A percentile compares a stretch with the other conserved stretches of the same genome.
phyloP scores from a whole-genome alignment of 35 echinoderm and acorn worm genomes.

The Acanthaster planci region DNA sequence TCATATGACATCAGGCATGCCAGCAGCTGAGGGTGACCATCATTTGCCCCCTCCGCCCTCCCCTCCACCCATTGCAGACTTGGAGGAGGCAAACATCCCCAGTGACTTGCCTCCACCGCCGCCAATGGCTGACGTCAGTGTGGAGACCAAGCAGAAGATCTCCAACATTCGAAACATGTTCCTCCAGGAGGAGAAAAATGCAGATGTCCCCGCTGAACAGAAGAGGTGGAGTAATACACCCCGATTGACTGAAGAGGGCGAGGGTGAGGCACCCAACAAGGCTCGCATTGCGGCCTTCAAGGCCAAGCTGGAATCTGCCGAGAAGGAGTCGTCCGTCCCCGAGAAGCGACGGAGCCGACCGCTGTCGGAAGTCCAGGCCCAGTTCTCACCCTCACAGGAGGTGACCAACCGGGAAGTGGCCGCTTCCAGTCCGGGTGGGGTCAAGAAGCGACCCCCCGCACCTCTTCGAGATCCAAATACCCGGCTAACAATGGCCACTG shows the following conservation, averaged over 20 bases:
- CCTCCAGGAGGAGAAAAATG: slow-evolving; percentile 43
- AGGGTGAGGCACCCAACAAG: background rate
- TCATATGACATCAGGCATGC: background rate
- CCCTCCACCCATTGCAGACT: background rate
- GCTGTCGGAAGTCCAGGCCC: background rate
- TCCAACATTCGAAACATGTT: slow-evolving; percentile 43
- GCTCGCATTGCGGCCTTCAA: slow-evolving; percentile 25
- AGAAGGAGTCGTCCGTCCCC: slow-evolving; percentile 22
- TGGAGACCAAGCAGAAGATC: slow-evolving; percentile 57
- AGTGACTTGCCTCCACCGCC: slow-evolving; percentile 61
- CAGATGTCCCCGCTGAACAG: background rate
- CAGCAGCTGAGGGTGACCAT: background rate
- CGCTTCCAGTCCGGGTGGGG: background rate
- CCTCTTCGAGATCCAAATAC: slow-evolving; percentile 59
- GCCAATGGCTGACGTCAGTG: slow-evolving; percentile 57
- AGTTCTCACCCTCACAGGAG: background rate
- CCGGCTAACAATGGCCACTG: slow-evolving; percentile 44
- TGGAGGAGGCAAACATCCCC: slow-evolving; percentile 41
- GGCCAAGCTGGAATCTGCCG: slow-evolving; percentile 14
- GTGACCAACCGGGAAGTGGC: background rate
- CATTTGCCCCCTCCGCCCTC: slow-evolving; percentile 44
- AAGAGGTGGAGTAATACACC: background rate
- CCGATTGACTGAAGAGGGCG: background rate
- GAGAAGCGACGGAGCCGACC: slow-evolving; percentile 13
- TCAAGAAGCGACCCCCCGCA: slow-evolving; percentile 55